Base-by-base conservation (phyloP, 2,113 vertebrate species). In the Laticauda laticaudata region DNA sequence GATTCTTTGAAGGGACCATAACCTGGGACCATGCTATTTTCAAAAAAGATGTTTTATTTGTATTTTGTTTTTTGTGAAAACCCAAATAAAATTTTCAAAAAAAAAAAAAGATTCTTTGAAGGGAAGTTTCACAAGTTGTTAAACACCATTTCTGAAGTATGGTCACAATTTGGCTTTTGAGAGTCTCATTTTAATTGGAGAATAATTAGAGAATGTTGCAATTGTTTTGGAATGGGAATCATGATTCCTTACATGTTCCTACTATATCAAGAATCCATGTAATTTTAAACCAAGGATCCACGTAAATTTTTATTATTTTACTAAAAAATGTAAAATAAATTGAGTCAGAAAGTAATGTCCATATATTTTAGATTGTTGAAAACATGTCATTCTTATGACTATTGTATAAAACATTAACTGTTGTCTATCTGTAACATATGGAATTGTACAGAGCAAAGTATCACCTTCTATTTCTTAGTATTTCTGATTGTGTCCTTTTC, bases 401-500 rank as follows among this genome's bases (percentile, higher is more conserved):
- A 3, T 3, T 86, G 4, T 69, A 20, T 23, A 39, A 92, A 53
- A 4, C 15, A 53, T 6, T n/a, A 75, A 88, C 0, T 88, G 24
- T 92, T 87, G 34, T 81, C 4, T 23, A 7, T 75, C 7, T n/a
- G 23, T 21, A 15, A 11, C 56, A 6, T 21, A 51, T 89, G 39
- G 55, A 81, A 26, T 90, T 86, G 26, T 57, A 51, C 3, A 51
- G 26, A n/a, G 54, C 3, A 87, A 92, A 92, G 51, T 86, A 57
- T 53, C 45, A 69, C 26, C 48, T 54, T n/a, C 29, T 39, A 29
- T 18, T 69, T 43, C 29, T 59, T 88, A 23, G 1, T 39, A 48
- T 90, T 90, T 39, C 39, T 86, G 29, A 81, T 43, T 81, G 5
- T 86, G 57, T 91, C 81, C 69, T 93, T 95, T 94, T 94, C 95